Base-by-base conservation (phyloP, 2,888 invertebrate species). In the Vannuccia rotundouncinata region DNA sequence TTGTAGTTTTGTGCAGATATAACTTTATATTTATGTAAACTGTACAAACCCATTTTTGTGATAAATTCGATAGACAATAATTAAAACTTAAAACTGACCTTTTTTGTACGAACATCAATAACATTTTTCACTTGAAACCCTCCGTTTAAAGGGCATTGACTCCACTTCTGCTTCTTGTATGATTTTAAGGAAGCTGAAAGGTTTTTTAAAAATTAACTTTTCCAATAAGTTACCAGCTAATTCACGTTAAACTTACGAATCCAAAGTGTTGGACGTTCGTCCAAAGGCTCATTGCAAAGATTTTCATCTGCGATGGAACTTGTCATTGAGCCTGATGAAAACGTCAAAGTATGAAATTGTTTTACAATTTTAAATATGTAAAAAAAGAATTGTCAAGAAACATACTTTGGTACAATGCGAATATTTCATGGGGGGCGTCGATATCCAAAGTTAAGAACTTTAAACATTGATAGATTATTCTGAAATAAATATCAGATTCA, bases 91-190 rank as follows among this genome's bases (percentile, higher is more conserved):
- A n/a, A n/a, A n/a, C n/a, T n/a, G n/a, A 45, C 45, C 45, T 45
- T 45, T 45, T 45, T 45, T 45, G 45, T 45, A 13, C 45, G 5
- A 45, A 45, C 45, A 45, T 45, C 45, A 45, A 77, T 77, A 29
- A 77, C 45, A 77, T 77, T 73, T 31, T 77, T 77, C 10, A 77
- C 45, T 77, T 77, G 77, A 45, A 77, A 77, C 1, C 77, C 77
- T 25, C 77, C 77, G 31, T 77, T 77, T 22, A 77, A 77, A 10
- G 28, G 28, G n/a, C 77, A 77, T 2, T 30, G 77, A 1, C 5
- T 77, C 77, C 77, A 77, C 45, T 77, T 77, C 2, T 31, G 1
- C 29, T 77, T 77, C 10, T 28, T 77, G 27, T 77, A 77, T 45
- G 30, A 31, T 31, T 30, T 77, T n/a, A 45, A 45, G 25, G 30